Evolutionary conservation across 2,888 invertebrate genomes (phyloP).

Genomic region (Andrena camellia): DNA sequence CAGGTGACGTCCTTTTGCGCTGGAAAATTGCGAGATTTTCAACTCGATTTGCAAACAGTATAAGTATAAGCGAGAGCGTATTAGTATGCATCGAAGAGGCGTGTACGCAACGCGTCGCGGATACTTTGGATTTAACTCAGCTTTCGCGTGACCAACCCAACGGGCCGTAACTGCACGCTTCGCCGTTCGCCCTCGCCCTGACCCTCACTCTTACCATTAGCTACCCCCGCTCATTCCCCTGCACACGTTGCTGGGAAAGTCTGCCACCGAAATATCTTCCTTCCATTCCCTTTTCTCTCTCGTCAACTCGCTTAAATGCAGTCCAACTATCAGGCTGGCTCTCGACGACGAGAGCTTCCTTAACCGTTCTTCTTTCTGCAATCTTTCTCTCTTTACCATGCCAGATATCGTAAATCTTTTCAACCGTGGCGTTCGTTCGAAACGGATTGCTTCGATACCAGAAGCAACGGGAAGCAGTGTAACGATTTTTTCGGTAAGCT

Average conservation of each 20-base stretch:
- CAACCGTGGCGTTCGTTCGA: background rate
- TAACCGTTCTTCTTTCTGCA: background rate
- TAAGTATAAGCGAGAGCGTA: background rate
- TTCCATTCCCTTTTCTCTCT: slow-evolving; percentile 5
- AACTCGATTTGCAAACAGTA: slow-evolving; percentile 61
- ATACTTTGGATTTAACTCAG: slow-evolving; percentile 28
- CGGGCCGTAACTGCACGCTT: background rate
- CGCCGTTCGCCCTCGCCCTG: background rate
- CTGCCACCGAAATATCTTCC: slow-evolving; percentile 25
- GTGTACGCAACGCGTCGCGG: slow-evolving; percentile 17
- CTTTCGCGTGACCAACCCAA: slow-evolving; percentile 41
- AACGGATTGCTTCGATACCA: no score
- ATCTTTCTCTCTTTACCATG: no score
- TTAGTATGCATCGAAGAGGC: slow-evolving; percentile 10
- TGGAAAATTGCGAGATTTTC: slow-evolving; percentile 45
- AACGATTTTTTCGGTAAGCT: background rate
- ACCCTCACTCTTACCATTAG: no score
- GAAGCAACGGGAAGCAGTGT: no score
- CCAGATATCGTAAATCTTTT: background rate
- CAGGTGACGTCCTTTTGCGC: background rate
- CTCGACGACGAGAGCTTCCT: background rate
- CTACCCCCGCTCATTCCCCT: no score
- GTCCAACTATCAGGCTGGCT: background rate
- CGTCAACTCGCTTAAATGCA: background rate
- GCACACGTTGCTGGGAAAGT: background rate